phyloP scores from a whole-genome alignment of 2,888 invertebrate genomes.

The Brenthis hecate region DNA sequence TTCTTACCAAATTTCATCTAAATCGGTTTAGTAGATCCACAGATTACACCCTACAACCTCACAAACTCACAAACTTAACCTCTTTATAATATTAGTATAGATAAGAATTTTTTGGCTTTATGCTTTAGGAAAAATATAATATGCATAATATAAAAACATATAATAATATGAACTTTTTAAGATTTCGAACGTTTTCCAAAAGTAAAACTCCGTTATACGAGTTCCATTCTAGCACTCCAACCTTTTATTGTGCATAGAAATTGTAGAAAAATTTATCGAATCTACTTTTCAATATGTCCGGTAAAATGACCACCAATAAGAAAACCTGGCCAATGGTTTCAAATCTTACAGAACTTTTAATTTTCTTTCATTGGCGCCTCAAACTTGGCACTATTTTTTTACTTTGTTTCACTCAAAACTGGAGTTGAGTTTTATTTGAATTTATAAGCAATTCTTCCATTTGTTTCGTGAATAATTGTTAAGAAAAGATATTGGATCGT shows the following conservation, averaged over 20 bases:
- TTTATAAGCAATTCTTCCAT: slow-evolving; percentile 36
- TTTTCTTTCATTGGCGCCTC: slow-evolving; percentile 29
- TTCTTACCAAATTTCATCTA: too few species aligned
- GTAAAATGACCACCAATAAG: slow-evolving; percentile 28
- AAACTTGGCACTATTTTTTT: neutral
- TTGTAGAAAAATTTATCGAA: slow-evolving; percentile 26
- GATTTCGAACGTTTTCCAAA: neutral
- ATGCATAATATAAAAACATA: too few species aligned
- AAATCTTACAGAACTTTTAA: slow-evolving; percentile 26
- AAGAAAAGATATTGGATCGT: slow-evolving; percentile 25
- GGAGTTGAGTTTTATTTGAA: slow-evolving; percentile 30
- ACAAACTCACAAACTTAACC: too few species aligned
- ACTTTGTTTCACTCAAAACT: slow-evolving; percentile 8
- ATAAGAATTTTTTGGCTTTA: too few species aligned
- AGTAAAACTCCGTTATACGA: neutral
- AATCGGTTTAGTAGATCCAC: too few species aligned
- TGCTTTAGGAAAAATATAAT: too few species aligned
- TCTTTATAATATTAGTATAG: too few species aligned
- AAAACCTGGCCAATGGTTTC: slow-evolving; percentile 29
- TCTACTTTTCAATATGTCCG: slow-evolving; percentile 36
- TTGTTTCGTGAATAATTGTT: slow-evolving; percentile 33
- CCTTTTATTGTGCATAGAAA: slow-evolving; percentile 4
- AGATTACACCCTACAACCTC: too few species aligned
- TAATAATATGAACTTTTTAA: neutral
- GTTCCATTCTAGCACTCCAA: neutral